phyloP scores from a whole-genome alignment of 2,888 invertebrate species.

The Cephus spinipes region DNA sequence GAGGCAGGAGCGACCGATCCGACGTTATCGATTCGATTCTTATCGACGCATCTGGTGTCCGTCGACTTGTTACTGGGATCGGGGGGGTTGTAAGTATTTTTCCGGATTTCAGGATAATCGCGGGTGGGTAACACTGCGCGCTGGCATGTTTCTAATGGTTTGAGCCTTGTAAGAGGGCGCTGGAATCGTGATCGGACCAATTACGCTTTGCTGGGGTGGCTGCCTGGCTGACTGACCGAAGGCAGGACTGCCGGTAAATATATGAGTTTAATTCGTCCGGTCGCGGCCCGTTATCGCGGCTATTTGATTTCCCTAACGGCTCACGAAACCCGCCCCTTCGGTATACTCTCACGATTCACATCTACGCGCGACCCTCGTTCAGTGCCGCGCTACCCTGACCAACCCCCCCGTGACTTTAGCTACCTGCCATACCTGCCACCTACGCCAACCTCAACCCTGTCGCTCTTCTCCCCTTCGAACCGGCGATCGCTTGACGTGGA shows the following conservation, averaged over 20 bases:
- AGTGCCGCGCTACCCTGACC: background rate
- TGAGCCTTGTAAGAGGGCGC: background rate
- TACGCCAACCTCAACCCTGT: background rate
- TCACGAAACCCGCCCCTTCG: constrained; percentile 22
- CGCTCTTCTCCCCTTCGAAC: constrained; percentile 4
- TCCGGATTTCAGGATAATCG: background rate
- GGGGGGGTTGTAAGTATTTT: background rate
- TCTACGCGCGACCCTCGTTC: constrained; percentile 16
- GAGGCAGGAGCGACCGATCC: background rate
- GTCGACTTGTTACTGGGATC: background rate
- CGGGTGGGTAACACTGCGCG: background rate
- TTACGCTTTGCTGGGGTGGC: constrained; percentile 23
- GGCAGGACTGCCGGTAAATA: constrained; percentile 40
- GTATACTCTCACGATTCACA: constrained; percentile 17
- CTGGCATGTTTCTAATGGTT: background rate
- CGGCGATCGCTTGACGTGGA: constrained; percentile 37
- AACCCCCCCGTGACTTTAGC: background rate
- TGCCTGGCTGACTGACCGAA: constrained; percentile 21
- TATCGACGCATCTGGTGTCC: background rate
- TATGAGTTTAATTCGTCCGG: constrained; percentile 45
- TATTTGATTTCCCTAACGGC: constrained; percentile 47
- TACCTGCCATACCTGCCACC: background rate
- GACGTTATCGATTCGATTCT: background rate
- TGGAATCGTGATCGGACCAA: constrained; percentile 31
- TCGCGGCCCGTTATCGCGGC: constrained; percentile 41